Percentiles rank a stretch among this genome's conserved stretches.
phyloP scores from a whole-genome alignment of 2,113 vertebrate species.

The Colaptes auratus region DNA sequence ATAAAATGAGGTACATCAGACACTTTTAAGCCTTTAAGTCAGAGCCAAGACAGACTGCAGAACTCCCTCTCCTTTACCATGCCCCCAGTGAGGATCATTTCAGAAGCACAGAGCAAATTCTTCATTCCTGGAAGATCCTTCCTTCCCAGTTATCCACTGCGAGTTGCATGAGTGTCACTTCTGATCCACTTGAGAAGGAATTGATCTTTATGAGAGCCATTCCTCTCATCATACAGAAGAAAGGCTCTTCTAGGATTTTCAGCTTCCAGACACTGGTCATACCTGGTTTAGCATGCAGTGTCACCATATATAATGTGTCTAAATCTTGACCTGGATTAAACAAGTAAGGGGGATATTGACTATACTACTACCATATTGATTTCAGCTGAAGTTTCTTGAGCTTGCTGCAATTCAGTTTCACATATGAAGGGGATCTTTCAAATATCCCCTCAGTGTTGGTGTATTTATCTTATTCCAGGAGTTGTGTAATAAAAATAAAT shows the following conservation, averaged over 20 bases:
- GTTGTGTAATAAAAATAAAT: conserved; percentile 9
- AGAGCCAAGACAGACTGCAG: background rate
- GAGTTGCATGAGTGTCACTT: background rate
- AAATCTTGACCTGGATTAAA: conserved; percentile 22
- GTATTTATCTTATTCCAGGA: background rate
- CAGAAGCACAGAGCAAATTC: background rate
- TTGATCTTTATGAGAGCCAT: background rate
- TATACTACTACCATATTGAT: conserved; percentile 2
- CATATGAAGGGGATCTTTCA: background rate
- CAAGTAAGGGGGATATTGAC: conserved; percentile 1
- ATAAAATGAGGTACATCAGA: background rate
- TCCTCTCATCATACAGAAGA: background rate
- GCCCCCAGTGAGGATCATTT: background rate
- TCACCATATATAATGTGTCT: background rate
- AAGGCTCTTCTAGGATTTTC: background rate
- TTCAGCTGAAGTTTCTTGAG: conserved; percentile 11
- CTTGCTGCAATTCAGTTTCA: background rate
- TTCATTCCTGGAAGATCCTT: background rate
- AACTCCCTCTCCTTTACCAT: fast-evolving
- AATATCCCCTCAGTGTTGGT: background rate
- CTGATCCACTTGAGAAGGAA: background rate
- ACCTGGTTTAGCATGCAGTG: background rate
- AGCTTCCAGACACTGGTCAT: background rate
- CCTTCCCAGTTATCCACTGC: background rate
- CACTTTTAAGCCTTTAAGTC: background rate